Evolutionary conservation across 1,140 invertebrate genomes (phyloP), one percentile per base, ranked within the genome.

Genomic region (Drosophila pruinosa): DNA sequence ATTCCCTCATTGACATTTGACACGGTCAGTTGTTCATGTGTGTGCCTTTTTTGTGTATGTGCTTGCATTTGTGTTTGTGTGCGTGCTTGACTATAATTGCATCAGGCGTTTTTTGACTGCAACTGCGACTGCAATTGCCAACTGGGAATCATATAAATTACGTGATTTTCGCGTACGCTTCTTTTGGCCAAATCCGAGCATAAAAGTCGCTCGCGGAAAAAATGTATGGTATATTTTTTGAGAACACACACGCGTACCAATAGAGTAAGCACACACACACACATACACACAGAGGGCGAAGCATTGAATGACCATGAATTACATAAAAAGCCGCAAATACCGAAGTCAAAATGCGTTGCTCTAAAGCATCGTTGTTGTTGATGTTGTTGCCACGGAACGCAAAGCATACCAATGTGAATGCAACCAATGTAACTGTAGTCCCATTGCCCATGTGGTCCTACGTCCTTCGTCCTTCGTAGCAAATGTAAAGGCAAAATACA

Each of bases 251-350:
- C 12, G 19, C 6, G 31, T 10, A n/a, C n/a, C n/a, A n/a, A n/a
- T n/a, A n/a, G n/a, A n/a, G n/a, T n/a, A n/a, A n/a, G 21, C 38
- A 52, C 19, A 36, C 56, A 52, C 6, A 63, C 15, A 47, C 36
- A 50, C 14, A 47, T 2, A 39, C 7, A 48, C 5, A 43, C 6
- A 45, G 12, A 34, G 38, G 31, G 57, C 54, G 39, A 75, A 31
- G 70, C 72, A 67, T 64, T 64, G 70, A 86, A 82, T 88, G 78
- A 81, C 82, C 82, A 88, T 88, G 82, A 88, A 88, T 88, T 88
- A 88, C 82, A 88, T 88, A 88, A 88, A 85, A 88, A 88, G 78
- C 82, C 83, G 82, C 82, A 88, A 88, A 88, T 88, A 81, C 82
- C 82, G 82, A 88, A 88, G 82, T 88, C 82, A 82, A 88, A 88